A percentile compares a stretch with the other conserved stretches of the same genome.
These are phyloP conservation scores for Helostoma temminkii DNA, from an alignment of 2,797 vertebrate genomes.

Conservation along the genomic window DNA sequence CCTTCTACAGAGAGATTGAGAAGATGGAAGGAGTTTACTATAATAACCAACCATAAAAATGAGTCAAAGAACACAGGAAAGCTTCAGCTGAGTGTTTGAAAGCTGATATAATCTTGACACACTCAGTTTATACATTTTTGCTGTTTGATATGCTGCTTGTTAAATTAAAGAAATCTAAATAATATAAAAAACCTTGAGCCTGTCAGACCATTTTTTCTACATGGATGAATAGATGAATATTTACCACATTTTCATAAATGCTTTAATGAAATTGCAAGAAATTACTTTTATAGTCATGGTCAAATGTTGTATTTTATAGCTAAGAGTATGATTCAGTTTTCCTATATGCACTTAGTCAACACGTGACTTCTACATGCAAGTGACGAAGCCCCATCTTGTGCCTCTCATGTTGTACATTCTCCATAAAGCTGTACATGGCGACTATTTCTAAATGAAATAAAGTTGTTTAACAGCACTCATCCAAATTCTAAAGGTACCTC, in stretches of 20 bases:
- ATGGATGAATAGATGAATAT: neutral
- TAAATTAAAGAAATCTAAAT: slow-evolving; percentile 4
- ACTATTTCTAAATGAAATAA: too few species aligned
- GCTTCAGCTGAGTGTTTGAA: slow-evolving; percentile 4
- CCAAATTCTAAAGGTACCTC: too few species aligned
- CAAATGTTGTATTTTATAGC: neutral
- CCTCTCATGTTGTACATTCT: too few species aligned
- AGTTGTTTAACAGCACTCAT: too few species aligned
- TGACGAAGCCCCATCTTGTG: too few species aligned
- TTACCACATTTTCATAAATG: neutral
- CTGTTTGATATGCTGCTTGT: neutral
- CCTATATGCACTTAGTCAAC: too few species aligned
- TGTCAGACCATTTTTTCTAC: neutral
- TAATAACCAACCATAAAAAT: slow-evolving; percentile 10
- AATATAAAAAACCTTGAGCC: neutral
- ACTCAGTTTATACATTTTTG: neutral
- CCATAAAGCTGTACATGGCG: too few species aligned
- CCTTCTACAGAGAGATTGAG: slow-evolving; percentile 21
- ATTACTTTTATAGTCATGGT: neutral
- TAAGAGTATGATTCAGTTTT: too few species aligned
- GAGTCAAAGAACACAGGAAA: neutral
- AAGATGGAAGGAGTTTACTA: neutral
- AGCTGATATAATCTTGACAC: slow-evolving; percentile 2
- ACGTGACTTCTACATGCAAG: too few species aligned
- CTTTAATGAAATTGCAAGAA: too few species aligned